Base-by-base conservation (phyloP, 2,888 invertebrate genomes). In the Cataglyphis rosenhaueri region DNA sequence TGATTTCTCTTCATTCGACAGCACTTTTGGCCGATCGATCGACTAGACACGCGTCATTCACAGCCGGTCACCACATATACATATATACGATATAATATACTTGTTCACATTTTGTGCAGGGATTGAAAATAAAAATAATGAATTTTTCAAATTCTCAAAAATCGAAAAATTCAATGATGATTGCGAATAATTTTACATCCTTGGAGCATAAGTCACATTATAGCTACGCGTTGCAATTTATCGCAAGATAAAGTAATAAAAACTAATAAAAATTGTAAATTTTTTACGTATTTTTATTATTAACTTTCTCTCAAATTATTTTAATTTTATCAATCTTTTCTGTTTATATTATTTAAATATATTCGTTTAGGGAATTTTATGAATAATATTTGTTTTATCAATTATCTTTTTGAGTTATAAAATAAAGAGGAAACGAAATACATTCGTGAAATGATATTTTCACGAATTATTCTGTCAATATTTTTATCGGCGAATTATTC, bases 11-110 rank as follows among this genome's bases (percentile, higher is more conserved):
- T 70, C 83, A 68, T 82, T 68, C 21, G 85, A 66, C 78, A 83
- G 73, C 84, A 74, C 57, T 74, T 65, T 81, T 66, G 65, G 83
- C 61, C 81, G 76, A 73, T 78, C 81, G 76, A 79, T 82, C 68
- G 52, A 68, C 48, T 62, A 61, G 29, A 79, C 57, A 65, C 61
- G 70, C 64, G 83, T 82, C 83, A 81, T 73, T 62, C 78, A 70
- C 76, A 81, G 81, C 59, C 59, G 82, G 73, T 81, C 71, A 44
- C 29, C 57, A 70, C 82, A 74, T 32, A 66, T 62, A 71, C 57
- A 74, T 76, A 65, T 38, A 71, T 66, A 66, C 61, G 75, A 73
- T 38, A 81, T 70, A 65, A n/a, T n/a, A 70, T 84, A 87, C 21
- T 55, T 71, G 82, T 74, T 73, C 81, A 70, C 57, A 78, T 32